Percentiles rank a stretch among this genome's conserved stretches.
These are phyloP conservation scores for Intellagama lesueurii DNA, from an alignment of 2,797 vertebrate genomes.

Conservation along the genomic window DNA sequence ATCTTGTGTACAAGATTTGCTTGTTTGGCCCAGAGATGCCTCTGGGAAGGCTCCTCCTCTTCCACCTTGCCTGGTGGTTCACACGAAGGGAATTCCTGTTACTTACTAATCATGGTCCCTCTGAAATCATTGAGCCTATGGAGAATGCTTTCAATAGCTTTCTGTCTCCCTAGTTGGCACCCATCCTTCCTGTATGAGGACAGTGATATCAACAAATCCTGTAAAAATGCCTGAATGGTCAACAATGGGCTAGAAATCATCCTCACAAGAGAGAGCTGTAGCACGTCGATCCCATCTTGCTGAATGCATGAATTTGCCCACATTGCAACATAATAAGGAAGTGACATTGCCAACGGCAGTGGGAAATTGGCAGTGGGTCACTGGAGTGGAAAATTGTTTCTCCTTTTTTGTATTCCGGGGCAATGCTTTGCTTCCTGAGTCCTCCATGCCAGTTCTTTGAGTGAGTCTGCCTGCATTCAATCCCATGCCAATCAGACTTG, in stretches of 20 bases:
- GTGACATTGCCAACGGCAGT: background rate
- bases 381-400: slow-evolving; percentile 3
- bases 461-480: background rate
- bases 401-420: background rate
- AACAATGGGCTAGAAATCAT: background rate
- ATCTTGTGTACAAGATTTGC: no score
- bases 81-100: background rate
- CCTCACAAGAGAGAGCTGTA: background rate
- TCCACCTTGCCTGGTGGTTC: background rate
- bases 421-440: background rate
- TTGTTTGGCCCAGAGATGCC: background rate
- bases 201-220: background rate
- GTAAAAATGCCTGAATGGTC: background rate
- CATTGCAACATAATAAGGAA: background rate
- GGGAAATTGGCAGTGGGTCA: background rate
- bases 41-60: no score
- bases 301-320: background rate
- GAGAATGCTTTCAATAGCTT: no score
- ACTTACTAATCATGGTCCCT: background rate
- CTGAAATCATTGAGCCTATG: background rate
- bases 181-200: background rate
- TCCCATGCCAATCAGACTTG: background rate
- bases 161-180: background rate
- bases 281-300: background rate
- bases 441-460: background rate